Percentiles rank a stretch among this genome's conserved stretches.
Evolutionary conservation across 1,140 invertebrate genomes (phyloP).

Genomic region (Diplogasteroides magnus): DNA sequence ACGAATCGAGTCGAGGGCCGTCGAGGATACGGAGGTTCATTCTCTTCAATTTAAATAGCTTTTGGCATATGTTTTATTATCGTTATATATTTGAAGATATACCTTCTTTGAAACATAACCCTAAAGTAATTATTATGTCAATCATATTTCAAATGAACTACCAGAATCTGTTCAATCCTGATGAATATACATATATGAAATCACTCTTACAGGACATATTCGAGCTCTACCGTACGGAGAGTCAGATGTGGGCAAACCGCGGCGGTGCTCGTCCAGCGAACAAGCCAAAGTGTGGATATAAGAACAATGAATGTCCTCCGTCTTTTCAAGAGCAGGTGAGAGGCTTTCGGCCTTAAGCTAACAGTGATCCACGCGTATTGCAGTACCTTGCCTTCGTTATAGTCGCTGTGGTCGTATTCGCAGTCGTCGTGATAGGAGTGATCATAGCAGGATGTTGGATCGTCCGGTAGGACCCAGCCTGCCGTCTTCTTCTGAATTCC

Average conservation of each 20-base stretch:
- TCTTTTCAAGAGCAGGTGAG: not conserved
- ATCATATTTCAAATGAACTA: too few relatives aligned
- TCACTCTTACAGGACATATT: not conserved
- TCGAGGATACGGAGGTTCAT: too few relatives aligned
- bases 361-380: too few relatives aligned
- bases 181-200: not conserved
- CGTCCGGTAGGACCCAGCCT: not conserved
- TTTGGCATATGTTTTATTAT: too few relatives aligned
- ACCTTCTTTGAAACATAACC: too few relatives aligned
- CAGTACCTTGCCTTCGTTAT: not conserved
- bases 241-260: not conserved
- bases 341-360: too few relatives aligned
- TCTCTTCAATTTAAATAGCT: too few relatives aligned
- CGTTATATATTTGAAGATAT: too few relatives aligned
- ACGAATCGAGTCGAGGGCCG: too few relatives aligned
- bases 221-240: not conserved
- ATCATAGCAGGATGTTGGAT: not conserved
- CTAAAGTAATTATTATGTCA: too few relatives aligned
- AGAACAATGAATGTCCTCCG: constrained; percentile 7
- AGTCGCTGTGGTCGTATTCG: not conserved
- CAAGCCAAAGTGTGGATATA: constrained; percentile 7
- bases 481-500: not conserved
- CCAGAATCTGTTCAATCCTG: too few relatives aligned
- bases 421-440: not conserved
- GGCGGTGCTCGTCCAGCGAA: not conserved